These are phyloP conservation scores for Hiodon alosoides DNA, from an alignment of 2,113 vertebrate species.

Conservation along the genomic window DNA sequence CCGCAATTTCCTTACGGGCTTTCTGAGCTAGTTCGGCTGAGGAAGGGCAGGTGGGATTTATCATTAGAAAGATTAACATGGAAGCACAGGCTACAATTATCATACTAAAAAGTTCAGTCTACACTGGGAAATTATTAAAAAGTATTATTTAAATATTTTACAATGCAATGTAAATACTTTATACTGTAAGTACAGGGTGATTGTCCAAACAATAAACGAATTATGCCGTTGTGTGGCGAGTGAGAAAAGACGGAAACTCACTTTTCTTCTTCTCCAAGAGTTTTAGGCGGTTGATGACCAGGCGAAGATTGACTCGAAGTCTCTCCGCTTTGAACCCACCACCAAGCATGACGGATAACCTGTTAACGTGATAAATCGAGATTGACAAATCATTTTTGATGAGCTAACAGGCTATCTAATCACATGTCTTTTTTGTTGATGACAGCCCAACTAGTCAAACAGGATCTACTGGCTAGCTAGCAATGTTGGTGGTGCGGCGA, in stretches of 20 bases:
- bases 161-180: too few relatives aligned
- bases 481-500: too few relatives aligned
- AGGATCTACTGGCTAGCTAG: too few relatives aligned
- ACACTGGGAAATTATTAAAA: too few relatives aligned
- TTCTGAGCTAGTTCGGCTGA: slow-evolving; percentile 94
- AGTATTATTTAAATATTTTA: too few relatives aligned
- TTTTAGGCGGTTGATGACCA: slow-evolving; percentile 95
- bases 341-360: slow-evolving; percentile 71
- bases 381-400: background rate
- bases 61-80: background rate
- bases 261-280: slow-evolving; percentile 97
- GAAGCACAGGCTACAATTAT: background rate
- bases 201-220: background rate
- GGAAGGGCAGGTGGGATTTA: slow-evolving; percentile 9
- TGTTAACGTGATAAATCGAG: slow-evolving; percentile 23
- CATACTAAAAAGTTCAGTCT: background rate
- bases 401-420: too few relatives aligned
- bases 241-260: slow-evolving; percentile 58
- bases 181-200: background rate
- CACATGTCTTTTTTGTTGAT: too few relatives aligned
- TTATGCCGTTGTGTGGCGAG: background rate
- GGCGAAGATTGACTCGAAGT: slow-evolving; percentile 86
- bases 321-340: slow-evolving; percentile 92
- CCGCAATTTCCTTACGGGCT: slow-evolving; percentile 93
- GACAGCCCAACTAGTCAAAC: too few relatives aligned